Evolutionary conservation across 2,888 invertebrate genomes (phyloP).

Genomic region (Eupeodes luniger): DNA sequence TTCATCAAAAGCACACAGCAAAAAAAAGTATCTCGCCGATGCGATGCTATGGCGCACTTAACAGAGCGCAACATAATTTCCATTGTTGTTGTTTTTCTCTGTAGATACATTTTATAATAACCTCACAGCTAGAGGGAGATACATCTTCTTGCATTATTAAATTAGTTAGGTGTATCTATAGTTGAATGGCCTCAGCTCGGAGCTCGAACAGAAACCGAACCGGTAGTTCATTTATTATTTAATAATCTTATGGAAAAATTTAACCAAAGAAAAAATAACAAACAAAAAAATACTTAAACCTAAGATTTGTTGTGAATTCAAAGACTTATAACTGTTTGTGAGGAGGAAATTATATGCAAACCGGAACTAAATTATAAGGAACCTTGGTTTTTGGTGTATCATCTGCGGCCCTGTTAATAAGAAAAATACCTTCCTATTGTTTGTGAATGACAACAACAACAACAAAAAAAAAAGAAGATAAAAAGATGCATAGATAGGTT

Average conservation of each 20-base stretch:
- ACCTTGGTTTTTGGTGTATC: slow-evolving; percentile 22
- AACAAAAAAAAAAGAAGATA: background rate
- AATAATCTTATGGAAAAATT: slow-evolving; percentile 23
- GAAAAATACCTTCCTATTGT: background rate
- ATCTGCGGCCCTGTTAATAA: slow-evolving; percentile 24
- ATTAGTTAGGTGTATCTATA: background rate
- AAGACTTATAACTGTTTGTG: slow-evolving; percentile 32
- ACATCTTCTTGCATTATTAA: slow-evolving; percentile 10
- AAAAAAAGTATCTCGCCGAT: background rate
- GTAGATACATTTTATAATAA: background rate
- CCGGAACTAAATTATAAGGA: slow-evolving; percentile 57
- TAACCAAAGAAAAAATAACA: slow-evolving; percentile 36
- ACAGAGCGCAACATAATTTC: slow-evolving; percentile 36
- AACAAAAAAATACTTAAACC: slow-evolving; percentile 43
- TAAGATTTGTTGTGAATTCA: slow-evolving; percentile 39
- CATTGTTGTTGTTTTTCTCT: background rate
- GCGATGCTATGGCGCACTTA: background rate
- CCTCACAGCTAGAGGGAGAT: background rate
- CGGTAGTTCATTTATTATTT: slow-evolving; percentile 22
- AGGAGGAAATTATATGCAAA: slow-evolving; percentile 61
- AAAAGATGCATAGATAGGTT: background rate
- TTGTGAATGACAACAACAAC: slow-evolving; percentile 15
- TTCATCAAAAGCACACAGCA: background rate
- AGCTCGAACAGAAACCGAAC: background rate
- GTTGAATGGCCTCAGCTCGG: slow-evolving; percentile 57